Evolutionary conservation across 1,140 invertebrate species (phyloP).

Genomic region (Brachionus koreanus): DNA sequence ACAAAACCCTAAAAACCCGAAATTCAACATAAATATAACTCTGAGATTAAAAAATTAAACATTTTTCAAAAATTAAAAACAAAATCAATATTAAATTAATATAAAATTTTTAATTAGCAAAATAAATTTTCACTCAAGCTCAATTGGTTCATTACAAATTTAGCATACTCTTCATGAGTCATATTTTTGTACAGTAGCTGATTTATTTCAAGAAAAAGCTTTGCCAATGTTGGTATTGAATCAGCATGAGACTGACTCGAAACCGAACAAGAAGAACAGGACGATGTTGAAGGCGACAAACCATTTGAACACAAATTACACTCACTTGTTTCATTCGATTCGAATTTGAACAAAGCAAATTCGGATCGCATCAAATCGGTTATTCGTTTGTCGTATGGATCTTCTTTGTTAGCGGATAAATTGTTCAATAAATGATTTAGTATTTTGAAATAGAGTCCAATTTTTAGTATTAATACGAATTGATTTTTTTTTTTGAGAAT

Average conservation of each 20-base stretch:
- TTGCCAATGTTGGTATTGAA: background rate
- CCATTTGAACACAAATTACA: background rate
- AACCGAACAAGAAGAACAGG: background rate
- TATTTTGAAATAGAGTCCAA: conserved; percentile 28
- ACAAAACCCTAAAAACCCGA: background rate
- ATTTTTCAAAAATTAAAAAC: background rate
- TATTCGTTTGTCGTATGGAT: conserved; percentile 30
- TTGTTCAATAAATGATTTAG: background rate
- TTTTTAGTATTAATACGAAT: conserved; percentile 9
- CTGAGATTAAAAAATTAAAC: background rate
- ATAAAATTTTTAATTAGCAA: background rate
- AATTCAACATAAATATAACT: background rate
- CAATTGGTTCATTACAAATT: background rate
- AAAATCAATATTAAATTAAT: background rate
- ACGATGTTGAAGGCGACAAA: background rate
- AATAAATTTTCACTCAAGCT: background rate
- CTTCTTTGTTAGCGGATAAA: background rate
- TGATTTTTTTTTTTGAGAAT: conserved; percentile 16
- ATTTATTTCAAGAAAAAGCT: background rate
- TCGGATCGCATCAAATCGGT: conserved; percentile 38
- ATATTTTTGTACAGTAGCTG: background rate
- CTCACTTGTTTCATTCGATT: background rate
- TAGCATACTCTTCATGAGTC: background rate
- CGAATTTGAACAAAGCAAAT: conserved; percentile 35
- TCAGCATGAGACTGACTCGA: background rate